Evolutionary conservation across 2,888 invertebrate species (phyloP).

Genomic region (Metellina segmentata): DNA sequence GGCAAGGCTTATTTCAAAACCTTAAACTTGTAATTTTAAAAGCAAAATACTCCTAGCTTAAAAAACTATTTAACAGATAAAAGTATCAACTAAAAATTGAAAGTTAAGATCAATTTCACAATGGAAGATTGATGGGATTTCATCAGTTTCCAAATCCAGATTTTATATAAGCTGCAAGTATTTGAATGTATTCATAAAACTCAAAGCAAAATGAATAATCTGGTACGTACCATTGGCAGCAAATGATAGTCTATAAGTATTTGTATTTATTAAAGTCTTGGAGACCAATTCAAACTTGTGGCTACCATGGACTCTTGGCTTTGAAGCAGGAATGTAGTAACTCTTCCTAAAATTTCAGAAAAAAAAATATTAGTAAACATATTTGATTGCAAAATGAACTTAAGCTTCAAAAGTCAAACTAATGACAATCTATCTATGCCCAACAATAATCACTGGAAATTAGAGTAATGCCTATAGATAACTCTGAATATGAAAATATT

Average conservation of each 20-base stretch:
- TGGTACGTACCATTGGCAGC: conserved; percentile 79
- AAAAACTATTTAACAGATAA: neutral
- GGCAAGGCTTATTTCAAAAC: no score
- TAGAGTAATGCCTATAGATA: no score
- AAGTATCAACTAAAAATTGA: neutral
- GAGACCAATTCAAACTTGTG: conserved; percentile 83
- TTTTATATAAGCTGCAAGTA: neutral
- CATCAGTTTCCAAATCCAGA: no score
- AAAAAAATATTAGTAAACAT: no score
- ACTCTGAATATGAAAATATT: no score
- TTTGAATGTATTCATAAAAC: neutral
- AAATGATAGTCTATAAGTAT: conserved; percentile 78
- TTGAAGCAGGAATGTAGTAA: conserved; percentile 84
- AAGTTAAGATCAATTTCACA: neutral
- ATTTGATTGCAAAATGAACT: no score
- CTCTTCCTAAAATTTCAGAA: conserved; percentile 82
- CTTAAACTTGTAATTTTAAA: no score
- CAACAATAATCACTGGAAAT: no score
- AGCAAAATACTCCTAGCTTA: no score
- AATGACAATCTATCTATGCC: no score
- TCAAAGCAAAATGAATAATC: conserved; percentile 18
- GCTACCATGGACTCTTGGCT: conserved; percentile 83
- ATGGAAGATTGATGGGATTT: no score
- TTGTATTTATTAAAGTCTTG: conserved; percentile 75
- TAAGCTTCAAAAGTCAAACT: no score